These are phyloP conservation scores for Lepas anatifera DNA, from an alignment of 2,888 invertebrate genomes.

Conservation along the genomic window DNA sequence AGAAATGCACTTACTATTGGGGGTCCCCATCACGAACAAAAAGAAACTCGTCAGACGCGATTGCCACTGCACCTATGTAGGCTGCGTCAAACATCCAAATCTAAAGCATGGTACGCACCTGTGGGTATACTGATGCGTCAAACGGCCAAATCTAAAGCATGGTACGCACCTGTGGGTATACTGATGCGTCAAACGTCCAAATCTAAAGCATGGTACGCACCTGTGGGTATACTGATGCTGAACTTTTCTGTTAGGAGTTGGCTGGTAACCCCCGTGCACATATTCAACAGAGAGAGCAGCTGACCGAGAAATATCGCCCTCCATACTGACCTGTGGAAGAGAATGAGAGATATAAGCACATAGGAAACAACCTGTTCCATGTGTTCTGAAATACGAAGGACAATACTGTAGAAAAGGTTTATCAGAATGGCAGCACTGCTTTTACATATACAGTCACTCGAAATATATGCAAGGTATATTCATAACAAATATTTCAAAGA, in stretches of 20 bases:
- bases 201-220: slow-evolving; percentile 31
- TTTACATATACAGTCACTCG: no score
- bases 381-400: no score
- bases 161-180: slow-evolving; percentile 50
- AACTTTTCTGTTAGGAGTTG: slow-evolving; percentile 51
- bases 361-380: not conserved
- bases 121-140: no score
- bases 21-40: no score
- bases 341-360: not conserved
- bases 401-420: no score
- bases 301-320: slow-evolving; percentile 59
- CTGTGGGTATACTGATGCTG: slow-evolving; percentile 57
- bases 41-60: not conserved
- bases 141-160: no score
- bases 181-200: no score
- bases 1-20: no score
- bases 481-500: no score
- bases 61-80: slow-evolving; percentile 13
- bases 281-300: slow-evolving; percentile 57
- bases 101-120: not conserved
- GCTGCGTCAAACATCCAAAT: not conserved
- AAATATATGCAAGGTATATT: no score
- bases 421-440: no score
- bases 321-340: slow-evolving; percentile 52
- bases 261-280: slow-evolving; percentile 60